A percentile compares a stretch with the other conserved stretches of the same genome.
Conservation (phyloP, 2,888 invertebrate species). For the Epistrophella euchroma region DNA sequence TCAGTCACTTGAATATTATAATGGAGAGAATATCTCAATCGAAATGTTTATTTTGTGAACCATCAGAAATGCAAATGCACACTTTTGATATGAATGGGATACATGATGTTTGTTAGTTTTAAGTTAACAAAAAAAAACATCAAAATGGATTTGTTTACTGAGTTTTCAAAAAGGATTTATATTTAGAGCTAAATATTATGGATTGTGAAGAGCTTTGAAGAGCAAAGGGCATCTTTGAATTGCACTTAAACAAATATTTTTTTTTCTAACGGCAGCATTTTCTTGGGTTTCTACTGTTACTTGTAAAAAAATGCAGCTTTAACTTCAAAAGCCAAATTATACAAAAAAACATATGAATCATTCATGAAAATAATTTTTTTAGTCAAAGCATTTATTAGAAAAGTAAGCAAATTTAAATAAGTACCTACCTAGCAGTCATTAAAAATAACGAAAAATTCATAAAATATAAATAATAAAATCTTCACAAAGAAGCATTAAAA, state of each 20-base stretch:
- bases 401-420: too few relatives aligned
- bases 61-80: slow-evolving; percentile 1
- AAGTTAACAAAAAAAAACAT: neutral
- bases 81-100: slow-evolving; percentile 4
- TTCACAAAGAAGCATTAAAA: too few relatives aligned
- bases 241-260: neutral
- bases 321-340: neutral
- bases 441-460: too few relatives aligned
- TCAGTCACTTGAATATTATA: neutral
- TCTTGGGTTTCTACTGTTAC: neutral
- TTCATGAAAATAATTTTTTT: too few relatives aligned
- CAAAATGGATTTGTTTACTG: slow-evolving; percentile 12
- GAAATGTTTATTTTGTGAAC: slow-evolving; percentile 21
- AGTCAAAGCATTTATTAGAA: too few relatives aligned
- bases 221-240: neutral
- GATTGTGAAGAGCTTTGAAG: neutral
- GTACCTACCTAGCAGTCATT: too few relatives aligned
- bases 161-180: neutral
- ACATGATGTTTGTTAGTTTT: neutral
- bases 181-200: neutral
- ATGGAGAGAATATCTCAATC: neutral
- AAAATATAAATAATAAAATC: too few relatives aligned
- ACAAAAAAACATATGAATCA: too few relatives aligned
- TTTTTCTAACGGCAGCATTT: neutral
- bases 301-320: neutral